Evolutionary conservation across 30 jellyfish, hydroid and myxozoan species (phyloP), one percentile per base, ranked within the genome.

Genomic region (Hydractinia echinata): DNA sequence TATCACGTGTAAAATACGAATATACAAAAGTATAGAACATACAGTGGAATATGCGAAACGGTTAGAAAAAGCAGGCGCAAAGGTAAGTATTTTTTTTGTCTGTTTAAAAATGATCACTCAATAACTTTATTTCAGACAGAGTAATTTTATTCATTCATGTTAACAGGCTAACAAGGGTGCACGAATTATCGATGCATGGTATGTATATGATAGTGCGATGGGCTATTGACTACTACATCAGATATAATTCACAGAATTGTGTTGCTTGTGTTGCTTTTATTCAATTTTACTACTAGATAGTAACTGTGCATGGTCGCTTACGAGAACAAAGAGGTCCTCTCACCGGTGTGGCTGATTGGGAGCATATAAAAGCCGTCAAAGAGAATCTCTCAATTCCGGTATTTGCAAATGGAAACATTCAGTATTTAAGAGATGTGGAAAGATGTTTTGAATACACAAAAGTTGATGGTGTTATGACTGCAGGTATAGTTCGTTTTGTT

Each of bases 331-430:
- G 76, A 60, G 98, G 98, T 11, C 95, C 92, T 5, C 81, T 82
- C 13, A 87, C 96, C n/a, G 98, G 98, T 15, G 64, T 92, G 14
- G 98, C 98, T 11, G 78, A 85, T 74, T 92, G 98, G 98, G 96
- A 92, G 73, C 95, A 84, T 76, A 92, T 92, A 82, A 86, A 86
- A 79, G 98, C 96, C 7, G 96, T 92, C 55, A 92, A 87, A 95
- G 94, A 87, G 53, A 81, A 67, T 87, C 92, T 92, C 5, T 79
- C 92, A 51, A 78, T 92, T 8, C 98, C 98, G 5, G 96, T 92
- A 4, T 81, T 92, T 73, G 96, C 98, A 4, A 92, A 92, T 84
- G 98, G 98, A 6, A 92, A 92, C 73, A 92, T 92, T 10, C 96
- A 87, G 56, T 92, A 86, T 84, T 87, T 89, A 19, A 39, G 87